Conservation (phyloP, 2,888 invertebrate species). For the Rosalia funebris region DNA sequence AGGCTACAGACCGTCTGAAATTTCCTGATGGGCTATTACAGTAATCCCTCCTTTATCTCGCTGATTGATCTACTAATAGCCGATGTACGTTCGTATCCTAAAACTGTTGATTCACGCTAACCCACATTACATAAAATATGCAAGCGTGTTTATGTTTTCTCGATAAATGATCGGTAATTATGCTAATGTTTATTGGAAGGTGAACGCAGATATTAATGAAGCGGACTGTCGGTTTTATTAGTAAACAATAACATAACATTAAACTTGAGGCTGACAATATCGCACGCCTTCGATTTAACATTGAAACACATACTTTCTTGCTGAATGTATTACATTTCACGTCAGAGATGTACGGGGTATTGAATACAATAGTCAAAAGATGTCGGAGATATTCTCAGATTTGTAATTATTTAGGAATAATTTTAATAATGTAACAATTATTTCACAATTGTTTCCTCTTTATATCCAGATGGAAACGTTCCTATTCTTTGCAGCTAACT, state of each 20-base stretch:
- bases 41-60: slow-evolving; percentile 3
- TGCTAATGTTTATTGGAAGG: slow-evolving; percentile 15
- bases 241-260: slow-evolving; percentile 21
- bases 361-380: no score
- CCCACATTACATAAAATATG: slow-evolving; percentile 13
- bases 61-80: slow-evolving; percentile 14
- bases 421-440: no score
- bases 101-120: slow-evolving; percentile 8
- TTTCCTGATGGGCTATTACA: slow-evolving; percentile 13
- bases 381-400: no score
- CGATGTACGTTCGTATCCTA: slow-evolving; percentile 1
- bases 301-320: background rate
- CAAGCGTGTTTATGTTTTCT: slow-evolving; percentile 13
- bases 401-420: no score
- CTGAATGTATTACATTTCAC: no score
- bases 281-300: slow-evolving; percentile 2
- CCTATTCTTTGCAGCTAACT: no score
- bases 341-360: no score
- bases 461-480: no score
- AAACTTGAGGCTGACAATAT: slow-evolving; percentile 6
- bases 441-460: no score
- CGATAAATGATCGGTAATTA: slow-evolving; percentile 20
- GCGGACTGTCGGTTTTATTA: background rate
- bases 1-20: slow-evolving; percentile 15
- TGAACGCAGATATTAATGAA: slow-evolving; percentile 16